A percentile compares a stretch with the other conserved stretches of the same genome.
These are phyloP conservation scores for Meles meles DNA, from an alignment of 2,113 vertebrate genomes.

Conservation along the genomic window DNA sequence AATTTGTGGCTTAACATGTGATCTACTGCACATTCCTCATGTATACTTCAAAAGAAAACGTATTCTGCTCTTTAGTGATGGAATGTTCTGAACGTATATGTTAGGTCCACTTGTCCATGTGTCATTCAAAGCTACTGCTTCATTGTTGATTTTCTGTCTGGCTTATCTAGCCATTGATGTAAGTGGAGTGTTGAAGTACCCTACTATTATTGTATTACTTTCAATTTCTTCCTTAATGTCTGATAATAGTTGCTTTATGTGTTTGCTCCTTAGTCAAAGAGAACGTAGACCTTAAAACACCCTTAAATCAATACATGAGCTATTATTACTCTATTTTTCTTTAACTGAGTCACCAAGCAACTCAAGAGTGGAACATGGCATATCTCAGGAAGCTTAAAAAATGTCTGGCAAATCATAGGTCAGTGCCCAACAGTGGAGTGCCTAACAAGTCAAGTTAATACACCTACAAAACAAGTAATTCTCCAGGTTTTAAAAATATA, in stretches of 20 bases:
- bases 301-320: not conserved
- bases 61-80: not conserved
- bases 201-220: not conserved
- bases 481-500: not conserved
- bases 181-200: not conserved
- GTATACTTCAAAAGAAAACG: not conserved
- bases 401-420: not conserved
- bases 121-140: not conserved
- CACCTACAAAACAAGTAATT: not conserved
- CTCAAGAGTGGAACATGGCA: not conserved
- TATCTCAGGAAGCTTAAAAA: not conserved
- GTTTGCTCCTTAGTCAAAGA: not conserved
- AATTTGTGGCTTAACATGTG: not conserved
- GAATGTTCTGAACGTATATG: not conserved
- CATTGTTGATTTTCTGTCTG: not conserved
- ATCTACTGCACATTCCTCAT: not conserved
- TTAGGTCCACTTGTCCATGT: not conserved
- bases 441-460: not conserved
- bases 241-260: not conserved
- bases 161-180: not conserved
- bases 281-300: not conserved
- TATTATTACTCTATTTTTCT: not conserved
- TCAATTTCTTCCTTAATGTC: not conserved
- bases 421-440: not conserved
- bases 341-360: conserved; percentile 17